Conservation (phyloP, 2,113 vertebrate species). For the Malaclemys terrapin region DNA sequence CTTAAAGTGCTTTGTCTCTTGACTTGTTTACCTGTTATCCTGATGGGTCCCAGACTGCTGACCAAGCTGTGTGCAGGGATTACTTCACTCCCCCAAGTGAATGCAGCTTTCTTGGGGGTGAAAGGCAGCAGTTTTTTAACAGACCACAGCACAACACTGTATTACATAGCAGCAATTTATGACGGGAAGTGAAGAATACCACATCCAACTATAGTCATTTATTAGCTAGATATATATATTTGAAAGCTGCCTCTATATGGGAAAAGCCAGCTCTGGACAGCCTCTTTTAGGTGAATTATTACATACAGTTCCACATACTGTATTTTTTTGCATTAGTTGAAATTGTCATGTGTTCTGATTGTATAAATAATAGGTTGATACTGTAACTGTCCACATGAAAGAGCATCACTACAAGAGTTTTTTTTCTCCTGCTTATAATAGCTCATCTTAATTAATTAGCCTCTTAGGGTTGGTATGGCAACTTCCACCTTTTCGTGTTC, state of each 20-base stretch:
- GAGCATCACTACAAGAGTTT: neutral
- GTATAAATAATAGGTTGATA: neutral
- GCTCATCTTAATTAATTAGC: no score
- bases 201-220: neutral
- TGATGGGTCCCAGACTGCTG: neutral
- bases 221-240: neutral
- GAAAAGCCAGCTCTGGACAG: neutral
- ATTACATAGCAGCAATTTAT: neutral
- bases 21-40: neutral
- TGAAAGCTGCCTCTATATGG: neutral
- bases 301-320: neutral
- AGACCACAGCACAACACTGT: neutral
- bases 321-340: neutral
- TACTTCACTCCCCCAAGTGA: neutral
- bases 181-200: neutral
- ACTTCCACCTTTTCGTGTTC: no score
- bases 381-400: neutral
- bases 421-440: no score
- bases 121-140: neutral
- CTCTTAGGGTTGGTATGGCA: no score
- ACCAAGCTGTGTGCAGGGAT: neutral
- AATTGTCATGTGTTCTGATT: neutral
- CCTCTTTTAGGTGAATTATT: neutral
- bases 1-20: neutral
- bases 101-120: neutral